These are phyloP conservation scores for Gadopsis marmoratus DNA, from an alignment of 2,797 vertebrate species.

Conservation along the genomic window DNA sequence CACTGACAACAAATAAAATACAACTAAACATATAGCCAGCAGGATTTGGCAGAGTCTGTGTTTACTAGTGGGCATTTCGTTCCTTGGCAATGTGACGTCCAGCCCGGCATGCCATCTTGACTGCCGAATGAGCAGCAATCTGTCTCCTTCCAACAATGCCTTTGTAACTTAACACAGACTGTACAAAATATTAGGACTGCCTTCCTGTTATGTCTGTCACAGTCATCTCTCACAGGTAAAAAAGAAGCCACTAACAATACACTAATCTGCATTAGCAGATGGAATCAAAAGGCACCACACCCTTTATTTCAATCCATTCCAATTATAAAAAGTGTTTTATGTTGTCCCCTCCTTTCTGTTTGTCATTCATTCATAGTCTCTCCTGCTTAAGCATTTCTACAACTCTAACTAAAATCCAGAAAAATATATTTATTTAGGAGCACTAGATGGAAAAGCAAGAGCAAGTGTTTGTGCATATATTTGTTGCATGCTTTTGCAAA, in stretches of 20 bases:
- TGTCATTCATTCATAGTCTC: background rate
- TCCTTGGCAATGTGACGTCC: constrained; percentile 47
- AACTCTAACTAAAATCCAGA: background rate
- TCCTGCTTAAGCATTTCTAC: background rate
- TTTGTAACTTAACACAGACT: constrained; percentile 18
- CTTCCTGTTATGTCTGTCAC: background rate
- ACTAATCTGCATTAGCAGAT: background rate
- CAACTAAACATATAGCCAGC: background rate
- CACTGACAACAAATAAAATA: constrained; percentile 9
- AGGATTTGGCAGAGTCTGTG: constrained; percentile 32
- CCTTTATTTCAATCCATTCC: background rate
- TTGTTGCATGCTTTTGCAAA: background rate
- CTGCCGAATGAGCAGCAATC: constrained; percentile 61
- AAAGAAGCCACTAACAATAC: background rate
- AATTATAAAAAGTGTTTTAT: background rate
- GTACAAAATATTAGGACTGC: background rate
- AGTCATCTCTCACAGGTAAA: background rate
- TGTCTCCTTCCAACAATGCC: constrained; percentile 43
- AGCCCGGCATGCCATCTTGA: constrained; percentile 38
- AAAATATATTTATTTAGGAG: background rate
- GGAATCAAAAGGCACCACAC: background rate
- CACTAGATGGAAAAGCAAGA: background rate
- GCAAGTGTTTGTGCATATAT: background rate
- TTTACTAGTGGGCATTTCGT: constrained; percentile 39
- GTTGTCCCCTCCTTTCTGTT: background rate